phyloP scores from a whole-genome alignment of 2,113 vertebrate species.

The Stictonetta naevosa region DNA sequence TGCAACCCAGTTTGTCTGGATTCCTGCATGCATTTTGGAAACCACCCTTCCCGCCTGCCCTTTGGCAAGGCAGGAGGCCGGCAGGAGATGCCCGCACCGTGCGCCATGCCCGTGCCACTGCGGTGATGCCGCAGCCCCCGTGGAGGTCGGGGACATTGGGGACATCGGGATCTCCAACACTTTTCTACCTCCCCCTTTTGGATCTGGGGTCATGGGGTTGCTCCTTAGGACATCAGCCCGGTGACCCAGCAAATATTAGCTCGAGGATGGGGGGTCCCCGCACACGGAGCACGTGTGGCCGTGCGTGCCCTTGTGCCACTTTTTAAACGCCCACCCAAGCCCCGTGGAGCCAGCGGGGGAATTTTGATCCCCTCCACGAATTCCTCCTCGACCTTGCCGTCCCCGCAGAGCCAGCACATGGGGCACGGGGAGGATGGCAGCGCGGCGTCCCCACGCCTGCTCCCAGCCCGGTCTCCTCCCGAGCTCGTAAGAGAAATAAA shows the following conservation, averaged over 20 bases:
- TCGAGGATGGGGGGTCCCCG: background rate
- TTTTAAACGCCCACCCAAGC: background rate
- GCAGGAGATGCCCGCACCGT: accelerated
- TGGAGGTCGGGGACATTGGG: background rate
- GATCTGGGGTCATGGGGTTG: background rate
- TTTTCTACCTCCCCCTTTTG: background rate
- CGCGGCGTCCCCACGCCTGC: background rate
- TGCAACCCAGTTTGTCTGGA: background rate
- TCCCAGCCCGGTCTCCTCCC: background rate
- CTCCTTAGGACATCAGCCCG: background rate
- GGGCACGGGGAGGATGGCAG: background rate
- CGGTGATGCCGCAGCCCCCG: background rate
- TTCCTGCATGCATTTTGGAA: background rate
- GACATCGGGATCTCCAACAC: background rate
- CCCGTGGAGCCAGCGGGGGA: background rate
- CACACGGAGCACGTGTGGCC: background rate
- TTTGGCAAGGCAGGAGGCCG: background rate
- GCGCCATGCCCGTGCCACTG: background rate
- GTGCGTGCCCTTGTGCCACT: accelerated
- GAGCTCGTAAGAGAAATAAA: conserved; percentile 15
- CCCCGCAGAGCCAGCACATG: background rate
- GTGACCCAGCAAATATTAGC: background rate
- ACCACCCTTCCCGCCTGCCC: background rate
- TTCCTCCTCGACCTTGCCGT: background rate
- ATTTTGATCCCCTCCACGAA: background rate